These are phyloP conservation scores for Chironomus tentans DNA, from an alignment of 2,888 invertebrate genomes.

Conservation along the genomic window DNA sequence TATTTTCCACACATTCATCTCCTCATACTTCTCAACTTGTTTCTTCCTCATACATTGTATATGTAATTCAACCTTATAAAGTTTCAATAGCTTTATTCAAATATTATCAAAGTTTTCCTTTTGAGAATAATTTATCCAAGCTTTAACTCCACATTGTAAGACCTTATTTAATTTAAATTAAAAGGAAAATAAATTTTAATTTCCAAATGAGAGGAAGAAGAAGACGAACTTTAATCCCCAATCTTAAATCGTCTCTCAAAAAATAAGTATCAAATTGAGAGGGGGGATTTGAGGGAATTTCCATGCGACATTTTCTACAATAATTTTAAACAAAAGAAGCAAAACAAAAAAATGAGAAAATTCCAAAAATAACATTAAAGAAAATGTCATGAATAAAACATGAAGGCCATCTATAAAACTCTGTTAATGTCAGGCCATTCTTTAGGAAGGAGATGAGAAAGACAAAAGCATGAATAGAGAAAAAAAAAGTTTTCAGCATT, in stretches of 20 bases:
- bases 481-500: background rate
- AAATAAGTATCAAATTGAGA: background rate
- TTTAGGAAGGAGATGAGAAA: background rate
- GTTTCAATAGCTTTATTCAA: no score
- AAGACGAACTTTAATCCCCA: background rate
- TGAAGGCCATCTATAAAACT: background rate
- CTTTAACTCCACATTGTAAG: no score
- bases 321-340: no score
- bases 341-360: background rate
- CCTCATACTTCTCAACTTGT: no score
- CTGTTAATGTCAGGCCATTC: background rate
- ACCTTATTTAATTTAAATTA: no score
- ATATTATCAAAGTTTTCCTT: no score
- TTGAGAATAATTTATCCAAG: no score
- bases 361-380: background rate
- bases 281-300: no score
- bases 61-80: background rate
- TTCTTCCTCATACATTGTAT: background rate
- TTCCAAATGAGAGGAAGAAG: background rate
- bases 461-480: background rate
- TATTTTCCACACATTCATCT: no score
- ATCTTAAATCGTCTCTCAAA: background rate
- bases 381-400: background rate
- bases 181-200: no score
- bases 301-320: no score